Evolutionary conservation across 2,113 vertebrate genomes (phyloP).

Genomic region (Oreotragus oreotragus): DNA sequence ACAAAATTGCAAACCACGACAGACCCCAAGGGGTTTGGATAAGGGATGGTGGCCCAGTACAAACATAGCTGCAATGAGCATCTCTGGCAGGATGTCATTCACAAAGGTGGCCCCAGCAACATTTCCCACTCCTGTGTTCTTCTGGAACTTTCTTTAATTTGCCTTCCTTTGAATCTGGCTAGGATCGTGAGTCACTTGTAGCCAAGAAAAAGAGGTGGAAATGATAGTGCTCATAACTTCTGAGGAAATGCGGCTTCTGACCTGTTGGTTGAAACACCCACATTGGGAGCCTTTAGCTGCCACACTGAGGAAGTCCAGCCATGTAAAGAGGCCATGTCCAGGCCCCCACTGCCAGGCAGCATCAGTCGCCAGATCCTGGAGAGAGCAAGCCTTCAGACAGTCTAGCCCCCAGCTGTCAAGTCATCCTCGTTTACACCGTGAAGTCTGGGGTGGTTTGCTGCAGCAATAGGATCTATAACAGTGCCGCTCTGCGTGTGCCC

Average conservation of each 20-base stretch:
- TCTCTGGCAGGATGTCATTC: not conserved
- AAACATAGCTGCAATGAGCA: not conserved
- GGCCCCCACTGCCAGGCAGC: not conserved
- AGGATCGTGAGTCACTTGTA: not conserved
- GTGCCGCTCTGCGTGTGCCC: not conserved
- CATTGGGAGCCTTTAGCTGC: not conserved
- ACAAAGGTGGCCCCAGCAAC: not conserved
- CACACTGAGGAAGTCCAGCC: not conserved
- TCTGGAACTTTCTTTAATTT: not conserved
- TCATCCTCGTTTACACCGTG: not conserved
- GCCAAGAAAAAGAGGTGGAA: not conserved
- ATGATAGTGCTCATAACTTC: not conserved
- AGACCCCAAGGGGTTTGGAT: not conserved
- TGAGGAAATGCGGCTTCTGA: not conserved
- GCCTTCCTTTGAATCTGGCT: not conserved
- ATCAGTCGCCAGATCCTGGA: not conserved
- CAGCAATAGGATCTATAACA: accelerated
- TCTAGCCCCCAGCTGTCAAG: not conserved
- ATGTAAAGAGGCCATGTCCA: not conserved
- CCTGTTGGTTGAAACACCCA: not conserved
- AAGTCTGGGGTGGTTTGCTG: not conserved
- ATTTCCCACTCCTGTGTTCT: not conserved
- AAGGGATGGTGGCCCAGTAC: not conserved
- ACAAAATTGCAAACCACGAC: not conserved
- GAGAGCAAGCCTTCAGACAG: not conserved